Percentiles rank a stretch among this genome's conserved stretches.
These are phyloP conservation scores for Ornithorhynchus anatinus DNA, from an alignment of 2,113 vertebrate genomes.

Conservation along the genomic window DNA sequence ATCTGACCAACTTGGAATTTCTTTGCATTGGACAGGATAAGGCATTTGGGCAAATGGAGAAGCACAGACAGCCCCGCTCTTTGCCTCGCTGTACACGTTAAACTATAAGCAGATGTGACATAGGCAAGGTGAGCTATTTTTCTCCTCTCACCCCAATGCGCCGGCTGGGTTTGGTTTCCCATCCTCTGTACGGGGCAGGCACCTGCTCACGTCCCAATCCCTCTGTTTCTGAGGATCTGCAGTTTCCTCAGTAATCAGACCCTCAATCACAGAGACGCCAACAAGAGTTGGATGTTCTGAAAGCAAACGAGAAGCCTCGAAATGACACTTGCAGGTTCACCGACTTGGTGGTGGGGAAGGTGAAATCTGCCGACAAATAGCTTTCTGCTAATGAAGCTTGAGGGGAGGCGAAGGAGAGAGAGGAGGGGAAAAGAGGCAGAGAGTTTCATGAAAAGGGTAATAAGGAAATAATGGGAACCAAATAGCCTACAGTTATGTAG, in stretches of 20 bases:
- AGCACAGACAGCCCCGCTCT: no score
- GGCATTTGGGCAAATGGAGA: no score
- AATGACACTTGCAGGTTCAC: conserved; percentile 1
- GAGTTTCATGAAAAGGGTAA: conserved; percentile 37
- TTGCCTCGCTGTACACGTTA: not conserved
- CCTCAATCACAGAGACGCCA: conserved; percentile 4
- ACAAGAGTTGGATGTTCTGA: not conserved
- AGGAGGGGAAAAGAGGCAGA: not conserved
- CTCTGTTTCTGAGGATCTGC: not conserved
- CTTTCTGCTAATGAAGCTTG: conserved; percentile 10
- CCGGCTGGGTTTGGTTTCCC: not conserved
- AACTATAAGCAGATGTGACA: accelerated
- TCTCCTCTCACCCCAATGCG: not conserved
- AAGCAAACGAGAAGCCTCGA: not conserved
- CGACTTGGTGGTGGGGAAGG: not conserved
- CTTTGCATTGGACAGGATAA: no score
- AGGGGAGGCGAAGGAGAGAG: not conserved
- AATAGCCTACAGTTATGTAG: conserved; percentile 25
- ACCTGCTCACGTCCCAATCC: conserved; percentile 8
- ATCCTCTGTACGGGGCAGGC: not conserved
- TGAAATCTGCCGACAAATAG: not conserved
- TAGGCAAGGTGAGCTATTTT: not conserved
- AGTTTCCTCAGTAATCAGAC: not conserved
- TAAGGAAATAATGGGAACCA: conserved; percentile 37
- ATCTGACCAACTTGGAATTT: no score